phyloP scores from a whole-genome alignment of 2,797 vertebrate genomes.

The Monodelphis domestica region DNA sequence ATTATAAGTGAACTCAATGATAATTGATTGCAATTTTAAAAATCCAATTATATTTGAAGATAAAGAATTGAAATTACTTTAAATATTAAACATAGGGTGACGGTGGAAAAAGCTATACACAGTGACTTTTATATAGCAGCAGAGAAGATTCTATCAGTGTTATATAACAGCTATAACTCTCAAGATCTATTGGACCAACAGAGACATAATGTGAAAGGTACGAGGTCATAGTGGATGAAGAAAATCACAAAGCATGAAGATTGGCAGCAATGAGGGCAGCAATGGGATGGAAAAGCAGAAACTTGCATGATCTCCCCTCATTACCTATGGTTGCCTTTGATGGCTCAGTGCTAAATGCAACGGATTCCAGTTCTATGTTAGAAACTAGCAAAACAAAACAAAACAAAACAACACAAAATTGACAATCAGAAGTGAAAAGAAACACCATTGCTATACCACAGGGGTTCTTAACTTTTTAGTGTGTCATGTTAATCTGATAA shows the following conservation, averaged over 20 bases:
- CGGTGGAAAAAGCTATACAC: neutral
- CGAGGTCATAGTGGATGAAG: neutral
- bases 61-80: neutral
- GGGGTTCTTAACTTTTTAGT: neutral
- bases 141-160: neutral
- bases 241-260: slow-evolving; percentile 28
- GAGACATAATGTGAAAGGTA: neutral
- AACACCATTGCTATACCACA: neutral
- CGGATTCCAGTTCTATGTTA: slow-evolving; percentile 70
- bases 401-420: neutral
- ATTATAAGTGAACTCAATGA: slow-evolving; percentile 24
- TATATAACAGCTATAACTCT: neutral
- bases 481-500: neutral
- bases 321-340: slow-evolving; percentile 80
- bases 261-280: neutral
- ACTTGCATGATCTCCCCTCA: neutral
- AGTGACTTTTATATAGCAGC: neutral
- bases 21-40: neutral
- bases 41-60: neutral
- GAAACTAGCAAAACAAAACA: slow-evolving; percentile 79
- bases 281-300: slow-evolving; percentile 62
- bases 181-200: slow-evolving; percentile 14
- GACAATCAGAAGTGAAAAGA: slow-evolving; percentile 44
- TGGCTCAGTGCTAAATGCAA: slow-evolving; percentile 76
- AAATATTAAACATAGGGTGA: slow-evolving; percentile 19